phyloP scores from a whole-genome alignment of 2,888 invertebrate genomes.

The Palloptera scutellata region DNA sequence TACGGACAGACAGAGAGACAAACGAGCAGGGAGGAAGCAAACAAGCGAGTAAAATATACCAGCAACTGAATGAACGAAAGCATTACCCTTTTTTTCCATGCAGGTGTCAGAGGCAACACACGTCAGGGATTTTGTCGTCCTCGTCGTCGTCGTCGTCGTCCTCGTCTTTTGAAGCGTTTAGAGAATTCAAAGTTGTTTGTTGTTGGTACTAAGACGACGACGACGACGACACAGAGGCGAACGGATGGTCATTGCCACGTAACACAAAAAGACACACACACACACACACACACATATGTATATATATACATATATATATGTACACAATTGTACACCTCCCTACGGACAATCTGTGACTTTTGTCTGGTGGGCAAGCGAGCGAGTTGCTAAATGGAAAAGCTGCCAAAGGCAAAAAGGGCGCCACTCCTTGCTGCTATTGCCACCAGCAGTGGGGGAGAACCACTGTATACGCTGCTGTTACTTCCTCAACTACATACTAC shows the following conservation, averaged over 20 bases:
- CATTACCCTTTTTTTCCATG: slow-evolving; percentile 7
- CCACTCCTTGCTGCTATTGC: neutral
- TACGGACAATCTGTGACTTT: slow-evolving; percentile 25
- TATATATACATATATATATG: no score
- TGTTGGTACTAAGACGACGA: neutral
- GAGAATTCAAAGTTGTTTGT: slow-evolving; percentile 10
- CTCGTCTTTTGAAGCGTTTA: slow-evolving; percentile 14
- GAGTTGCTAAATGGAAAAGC: neutral
- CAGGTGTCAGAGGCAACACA: slow-evolving; percentile 25
- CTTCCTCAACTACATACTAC: neutral
- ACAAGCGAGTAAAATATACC: slow-evolving; percentile 3
- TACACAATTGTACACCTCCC: neutral
- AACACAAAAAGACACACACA: no score
- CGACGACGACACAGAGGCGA: neutral
- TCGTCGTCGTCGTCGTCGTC: neutral
- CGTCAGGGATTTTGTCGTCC: neutral
- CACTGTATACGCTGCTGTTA: slow-evolving; percentile 13
- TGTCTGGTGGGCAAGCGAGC: slow-evolving; percentile 6
- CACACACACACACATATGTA: no score
- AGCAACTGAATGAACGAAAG: neutral
- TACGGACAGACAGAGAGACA: neutral
- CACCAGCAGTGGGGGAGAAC: neutral
- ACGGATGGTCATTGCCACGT: neutral
- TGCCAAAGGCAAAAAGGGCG: neutral
- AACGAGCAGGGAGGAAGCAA: neutral